A percentile compares a stretch with the other conserved stretches of the same genome.
Conservation (phyloP, 2,888 invertebrate genomes). For the Rhyacophila evoluta region DNA sequence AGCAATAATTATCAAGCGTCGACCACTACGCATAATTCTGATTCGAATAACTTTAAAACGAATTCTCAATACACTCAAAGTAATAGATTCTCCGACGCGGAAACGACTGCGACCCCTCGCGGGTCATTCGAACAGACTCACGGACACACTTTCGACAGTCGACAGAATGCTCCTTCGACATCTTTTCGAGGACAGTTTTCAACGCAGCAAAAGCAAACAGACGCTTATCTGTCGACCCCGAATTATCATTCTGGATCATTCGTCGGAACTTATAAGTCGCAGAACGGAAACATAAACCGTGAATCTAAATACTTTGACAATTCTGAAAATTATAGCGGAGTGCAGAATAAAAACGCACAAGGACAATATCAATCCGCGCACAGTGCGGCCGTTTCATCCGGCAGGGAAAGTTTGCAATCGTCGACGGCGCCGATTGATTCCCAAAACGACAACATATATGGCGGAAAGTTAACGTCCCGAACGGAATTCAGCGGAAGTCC, state of each 20-base stretch:
- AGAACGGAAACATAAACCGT: background rate
- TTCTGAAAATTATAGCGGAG: background rate
- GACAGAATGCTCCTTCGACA: background rate
- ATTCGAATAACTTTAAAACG: background rate
- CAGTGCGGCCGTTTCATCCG: background rate
- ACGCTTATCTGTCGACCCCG: background rate
- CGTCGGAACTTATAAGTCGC: background rate
- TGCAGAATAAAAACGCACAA: background rate
- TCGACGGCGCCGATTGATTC: background rate
- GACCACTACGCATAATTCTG: background rate
- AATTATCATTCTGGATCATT: background rate
- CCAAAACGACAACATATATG: background rate
- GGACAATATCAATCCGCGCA: too few species aligned
- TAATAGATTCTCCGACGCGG: background rate
- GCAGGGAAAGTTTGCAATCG: background rate
- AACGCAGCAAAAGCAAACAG: background rate
- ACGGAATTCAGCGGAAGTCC: background rate
- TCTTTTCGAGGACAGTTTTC: background rate
- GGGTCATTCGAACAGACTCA: constrained; percentile 4
- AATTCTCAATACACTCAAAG: constrained; percentile 21
- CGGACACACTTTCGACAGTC: background rate
- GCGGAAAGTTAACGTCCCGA: background rate
- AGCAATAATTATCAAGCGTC: background rate
- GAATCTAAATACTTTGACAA: background rate
- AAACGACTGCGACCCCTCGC: background rate